phyloP scores from a whole-genome alignment of 1,140 invertebrate genomes.

The Halesus radiatus region DNA sequence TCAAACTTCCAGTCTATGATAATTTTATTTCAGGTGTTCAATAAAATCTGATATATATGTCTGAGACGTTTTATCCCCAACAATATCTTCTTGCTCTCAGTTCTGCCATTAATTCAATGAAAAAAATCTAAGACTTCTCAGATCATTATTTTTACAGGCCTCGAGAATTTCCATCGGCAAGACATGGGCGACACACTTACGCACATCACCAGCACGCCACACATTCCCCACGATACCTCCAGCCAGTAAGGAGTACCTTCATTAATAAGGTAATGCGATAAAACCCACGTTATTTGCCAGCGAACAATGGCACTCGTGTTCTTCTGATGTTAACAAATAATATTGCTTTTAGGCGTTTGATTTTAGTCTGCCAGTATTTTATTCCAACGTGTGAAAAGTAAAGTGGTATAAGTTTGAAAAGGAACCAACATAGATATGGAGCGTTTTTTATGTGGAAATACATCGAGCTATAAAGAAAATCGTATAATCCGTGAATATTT shows the following conservation, averaged over 20 bases:
- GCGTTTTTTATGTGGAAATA: neutral
- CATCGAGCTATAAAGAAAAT: neutral
- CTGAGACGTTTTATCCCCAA: no score
- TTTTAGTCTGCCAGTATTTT: neutral
- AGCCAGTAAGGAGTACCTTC: neutral
- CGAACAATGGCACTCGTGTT: slow-evolving; percentile 3
- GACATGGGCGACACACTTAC: neutral
- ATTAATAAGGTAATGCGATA: neutral
- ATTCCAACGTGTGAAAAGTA: neutral
- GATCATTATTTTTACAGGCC: neutral
- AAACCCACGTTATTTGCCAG: slow-evolving; percentile 21
- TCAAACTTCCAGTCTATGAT: no score
- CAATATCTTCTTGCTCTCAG: no score
- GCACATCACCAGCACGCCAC: neutral
- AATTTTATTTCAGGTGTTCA: no score
- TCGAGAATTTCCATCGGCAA: neutral
- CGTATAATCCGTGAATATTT: no score
- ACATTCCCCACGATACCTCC: neutral
- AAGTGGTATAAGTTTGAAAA: neutral
- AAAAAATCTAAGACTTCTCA: neutral
- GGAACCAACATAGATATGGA: neutral
- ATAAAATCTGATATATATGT: no score
- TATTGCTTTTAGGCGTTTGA: neutral
- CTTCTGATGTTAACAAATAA: slow-evolving; percentile 34
- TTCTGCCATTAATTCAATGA: neutral